A percentile compares a stretch with the other conserved stretches of the same genome.
phyloP scores from a whole-genome alignment of 2,797 vertebrate species.

The Brachymystax lenok region DNA sequence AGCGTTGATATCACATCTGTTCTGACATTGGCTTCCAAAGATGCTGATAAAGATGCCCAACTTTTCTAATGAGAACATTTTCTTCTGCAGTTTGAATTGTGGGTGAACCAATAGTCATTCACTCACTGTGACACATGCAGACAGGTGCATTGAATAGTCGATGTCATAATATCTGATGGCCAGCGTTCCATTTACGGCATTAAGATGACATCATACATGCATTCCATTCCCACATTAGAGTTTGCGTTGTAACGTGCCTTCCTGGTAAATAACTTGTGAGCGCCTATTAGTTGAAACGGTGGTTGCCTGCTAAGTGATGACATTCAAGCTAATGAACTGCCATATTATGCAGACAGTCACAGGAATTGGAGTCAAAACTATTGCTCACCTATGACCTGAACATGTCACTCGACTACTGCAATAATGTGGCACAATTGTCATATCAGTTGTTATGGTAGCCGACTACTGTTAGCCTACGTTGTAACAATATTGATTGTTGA shows the following conservation, averaged over 20 bases:
- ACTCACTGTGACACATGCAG: not conserved
- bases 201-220: not conserved
- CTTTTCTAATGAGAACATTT: not conserved
- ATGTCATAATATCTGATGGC: not conserved
- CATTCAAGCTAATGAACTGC: no score
- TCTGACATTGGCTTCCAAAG: not conserved
- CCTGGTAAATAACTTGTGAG: not conserved
- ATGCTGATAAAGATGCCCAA: not conserved
- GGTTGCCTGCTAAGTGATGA: no score
- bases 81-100: not conserved
- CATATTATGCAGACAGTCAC: not conserved
- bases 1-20: not conserved
- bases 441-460: not conserved
- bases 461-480: not conserved
- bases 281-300: no score
- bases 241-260: not conserved
- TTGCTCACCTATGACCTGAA: not conserved
- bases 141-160: not conserved
- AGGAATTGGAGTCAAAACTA: not conserved
- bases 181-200: not conserved
- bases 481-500: not conserved
- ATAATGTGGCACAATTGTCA: not conserved
- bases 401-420: not conserved
- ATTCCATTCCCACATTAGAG: not conserved
- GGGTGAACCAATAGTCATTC: constrained; percentile 4